Percentiles rank a stretch among this genome's conserved stretches.
phyloP scores from a whole-genome alignment of 35 echinoderm and acorn worm species.

The Ptychodera flava region DNA sequence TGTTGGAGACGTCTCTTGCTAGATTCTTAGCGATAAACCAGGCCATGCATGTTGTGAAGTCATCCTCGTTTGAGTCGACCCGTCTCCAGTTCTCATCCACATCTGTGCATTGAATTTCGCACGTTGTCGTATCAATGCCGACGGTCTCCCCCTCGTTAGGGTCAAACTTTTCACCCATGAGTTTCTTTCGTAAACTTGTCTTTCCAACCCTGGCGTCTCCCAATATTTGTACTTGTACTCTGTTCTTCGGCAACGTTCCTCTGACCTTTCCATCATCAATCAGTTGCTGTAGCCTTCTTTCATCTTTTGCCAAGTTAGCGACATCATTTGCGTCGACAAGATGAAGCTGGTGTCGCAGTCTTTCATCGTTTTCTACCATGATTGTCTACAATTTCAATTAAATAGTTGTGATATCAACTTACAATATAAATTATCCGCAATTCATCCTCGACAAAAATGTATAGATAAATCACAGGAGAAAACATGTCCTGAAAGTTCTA shows the following conservation, averaged over 20 bases:
- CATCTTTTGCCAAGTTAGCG: not conserved
- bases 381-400: too few relatives aligned
- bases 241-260: not conserved
- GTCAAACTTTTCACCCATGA: not conserved
- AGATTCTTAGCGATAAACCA: not conserved
- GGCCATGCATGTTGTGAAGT: not conserved
- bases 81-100: not conserved
- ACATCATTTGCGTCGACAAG: not conserved
- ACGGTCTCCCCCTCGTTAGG: not conserved
- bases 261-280: too few relatives aligned
- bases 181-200: not conserved
- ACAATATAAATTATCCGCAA: too few relatives aligned
- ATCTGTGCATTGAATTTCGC: not conserved
- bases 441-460: too few relatives aligned
- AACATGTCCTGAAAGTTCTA: too few relatives aligned
- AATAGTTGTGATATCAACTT: too few relatives aligned
- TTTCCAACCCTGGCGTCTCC: not conserved
- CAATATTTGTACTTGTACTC: not conserved
- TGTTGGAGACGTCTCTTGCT: not conserved
- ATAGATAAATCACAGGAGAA: too few relatives aligned
- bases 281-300: not conserved
- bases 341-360: too few relatives aligned
- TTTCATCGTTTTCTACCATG: too few relatives aligned
- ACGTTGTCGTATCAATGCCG: not conserved
- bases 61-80: not conserved